Conservation (phyloP, 2,797 vertebrate genomes). For the Lophius americanus region DNA sequence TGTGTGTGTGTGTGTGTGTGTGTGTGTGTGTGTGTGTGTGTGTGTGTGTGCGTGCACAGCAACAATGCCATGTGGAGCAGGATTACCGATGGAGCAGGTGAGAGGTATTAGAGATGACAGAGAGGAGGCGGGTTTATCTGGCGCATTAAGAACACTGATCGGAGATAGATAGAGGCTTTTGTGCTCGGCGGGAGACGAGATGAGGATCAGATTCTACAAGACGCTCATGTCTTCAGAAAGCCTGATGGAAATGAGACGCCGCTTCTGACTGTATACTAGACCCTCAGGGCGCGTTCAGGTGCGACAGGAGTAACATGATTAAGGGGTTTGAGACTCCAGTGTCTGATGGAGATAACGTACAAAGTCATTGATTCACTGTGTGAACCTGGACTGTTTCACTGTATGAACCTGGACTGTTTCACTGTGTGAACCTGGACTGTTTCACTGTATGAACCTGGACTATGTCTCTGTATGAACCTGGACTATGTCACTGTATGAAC, state of each 20-base stretch:
- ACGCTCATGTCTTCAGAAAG: conserved; percentile 37
- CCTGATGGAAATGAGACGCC: conserved; percentile 21
- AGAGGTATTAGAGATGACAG: conserved; percentile 45
- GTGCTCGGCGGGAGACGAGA: conserved; percentile 35
- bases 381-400: too few species aligned
- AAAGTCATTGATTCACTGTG: too few species aligned
- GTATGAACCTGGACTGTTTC: too few species aligned
- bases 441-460: too few species aligned
- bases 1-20: not conserved
- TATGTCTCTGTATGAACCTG: too few species aligned
- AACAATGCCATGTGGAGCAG: conserved; percentile 16
- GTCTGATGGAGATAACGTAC: too few species aligned
- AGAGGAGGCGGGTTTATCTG: conserved; percentile 51
- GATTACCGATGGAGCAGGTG: conserved; percentile 53
- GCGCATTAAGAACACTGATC: conserved; percentile 53
- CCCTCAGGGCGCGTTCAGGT: too few species aligned
- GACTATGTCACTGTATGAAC: too few species aligned
- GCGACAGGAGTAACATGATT: too few species aligned
- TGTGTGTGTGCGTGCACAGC: not conserved
- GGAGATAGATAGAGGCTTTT: conserved; percentile 49
- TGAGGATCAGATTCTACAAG: conserved; percentile 28
- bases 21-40: not conserved
- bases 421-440: too few species aligned
- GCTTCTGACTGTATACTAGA: too few species aligned
- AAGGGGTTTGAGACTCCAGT: too few species aligned